A percentile compares a stretch with the other conserved stretches of the same genome.
Evolutionary conservation across 2,888 invertebrate genomes (phyloP).

Genomic region (Leptinotarsa haldemani): DNA sequence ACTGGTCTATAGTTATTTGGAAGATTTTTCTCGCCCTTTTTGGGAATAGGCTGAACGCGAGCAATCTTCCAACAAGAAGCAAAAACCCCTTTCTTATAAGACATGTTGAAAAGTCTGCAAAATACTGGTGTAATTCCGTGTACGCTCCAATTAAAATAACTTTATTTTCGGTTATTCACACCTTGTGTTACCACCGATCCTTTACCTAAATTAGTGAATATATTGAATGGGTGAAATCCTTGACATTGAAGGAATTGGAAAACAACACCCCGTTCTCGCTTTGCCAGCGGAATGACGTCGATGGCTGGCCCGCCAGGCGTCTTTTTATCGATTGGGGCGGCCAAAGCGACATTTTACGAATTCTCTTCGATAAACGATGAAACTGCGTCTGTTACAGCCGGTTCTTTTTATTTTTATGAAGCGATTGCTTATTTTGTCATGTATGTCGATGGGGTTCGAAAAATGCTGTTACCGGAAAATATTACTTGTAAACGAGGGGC

Average conservation of each 20-base stretch:
- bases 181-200: neutral
- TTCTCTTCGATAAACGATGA: constrained; percentile 19
- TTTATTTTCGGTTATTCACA: neutral
- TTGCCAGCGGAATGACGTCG: constrained; percentile 29
- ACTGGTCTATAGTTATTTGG: too few species aligned
- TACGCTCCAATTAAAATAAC: neutral
- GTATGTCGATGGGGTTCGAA: neutral
- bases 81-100: too few species aligned
- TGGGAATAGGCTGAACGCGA: too few species aligned
- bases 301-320: constrained; percentile 28
- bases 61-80: too few species aligned
- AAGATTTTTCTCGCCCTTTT: too few species aligned
- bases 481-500: neutral
- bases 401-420: constrained; percentile 1
- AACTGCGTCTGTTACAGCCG: constrained; percentile 9
- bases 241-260: constrained; percentile 27
- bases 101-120: too few species aligned
- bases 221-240: constrained; percentile 1
- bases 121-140: too few species aligned
- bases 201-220: neutral
- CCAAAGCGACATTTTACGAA: constrained; percentile 17
- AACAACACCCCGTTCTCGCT: constrained; percentile 1
- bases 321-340: constrained; percentile 26
- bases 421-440: neutral
- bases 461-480: neutral